These are phyloP conservation scores for Chrysolina oricalcia DNA, from an alignment of 2,888 invertebrate genomes.

Conservation along the genomic window DNA sequence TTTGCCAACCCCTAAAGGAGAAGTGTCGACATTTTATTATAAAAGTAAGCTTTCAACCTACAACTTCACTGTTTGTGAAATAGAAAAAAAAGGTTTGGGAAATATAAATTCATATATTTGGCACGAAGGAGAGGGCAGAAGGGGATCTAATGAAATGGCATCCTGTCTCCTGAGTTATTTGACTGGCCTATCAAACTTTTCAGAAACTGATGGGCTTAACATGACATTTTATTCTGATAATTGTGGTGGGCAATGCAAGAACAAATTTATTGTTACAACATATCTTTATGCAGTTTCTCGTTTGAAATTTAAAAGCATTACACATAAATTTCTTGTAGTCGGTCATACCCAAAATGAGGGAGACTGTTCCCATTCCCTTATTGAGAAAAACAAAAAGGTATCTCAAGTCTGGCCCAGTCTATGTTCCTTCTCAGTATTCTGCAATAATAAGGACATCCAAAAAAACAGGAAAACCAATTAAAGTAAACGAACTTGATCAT, in stretches of 20 bases:
- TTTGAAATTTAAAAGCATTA: slow-evolving; percentile 31
- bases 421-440: slow-evolving; percentile 26
- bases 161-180: too few species aligned
- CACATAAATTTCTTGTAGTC: slow-evolving; percentile 32
- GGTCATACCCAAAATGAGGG: slow-evolving; percentile 36
- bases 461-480: slow-evolving; percentile 22
- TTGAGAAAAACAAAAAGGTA: slow-evolving; percentile 41
- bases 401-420: slow-evolving; percentile 32
- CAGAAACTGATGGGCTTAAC: too few species aligned
- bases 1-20: slow-evolving; percentile 23
- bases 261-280: slow-evolving; percentile 30
- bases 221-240: too few species aligned
- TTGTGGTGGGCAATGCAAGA: slow-evolving; percentile 33
- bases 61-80: slow-evolving; percentile 31
- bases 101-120: too few species aligned
- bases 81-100: background rate
- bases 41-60: slow-evolving; percentile 28
- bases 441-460: slow-evolving; percentile 22
- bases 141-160: too few species aligned
- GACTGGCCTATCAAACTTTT: too few species aligned
- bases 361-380: slow-evolving; percentile 31
- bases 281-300: slow-evolving; percentile 30
- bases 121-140: too few species aligned
- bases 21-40: slow-evolving; percentile 28
- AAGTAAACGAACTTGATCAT: slow-evolving; percentile 33